A percentile compares a stretch with the other conserved stretches of the same genome.
Evolutionary conservation across 2,113 vertebrate species (phyloP).

Genomic region (Atrichornis clamosus): DNA sequence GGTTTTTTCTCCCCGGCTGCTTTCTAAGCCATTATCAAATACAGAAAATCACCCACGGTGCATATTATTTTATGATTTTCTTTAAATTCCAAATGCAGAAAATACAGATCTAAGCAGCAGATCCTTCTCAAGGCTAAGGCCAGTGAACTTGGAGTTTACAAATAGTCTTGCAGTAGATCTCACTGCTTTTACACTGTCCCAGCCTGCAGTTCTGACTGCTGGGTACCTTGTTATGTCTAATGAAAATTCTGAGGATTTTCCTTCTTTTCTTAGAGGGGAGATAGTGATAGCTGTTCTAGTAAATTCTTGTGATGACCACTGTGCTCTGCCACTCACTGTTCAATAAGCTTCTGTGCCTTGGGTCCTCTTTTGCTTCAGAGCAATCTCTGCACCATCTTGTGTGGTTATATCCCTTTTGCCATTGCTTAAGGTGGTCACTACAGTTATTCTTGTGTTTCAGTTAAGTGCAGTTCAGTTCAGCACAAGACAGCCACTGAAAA

Average conservation of each 20-base stretch:
- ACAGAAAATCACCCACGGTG: neutral
- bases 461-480: no score
- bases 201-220: neutral
- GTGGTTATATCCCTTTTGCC: neutral
- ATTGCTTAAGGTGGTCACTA: neutral
- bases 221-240: neutral
- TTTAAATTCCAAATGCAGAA: neutral
- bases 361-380: neutral
- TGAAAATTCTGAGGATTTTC: neutral
- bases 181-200: neutral
- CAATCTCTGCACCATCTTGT: neutral
- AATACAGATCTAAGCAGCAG: neutral
- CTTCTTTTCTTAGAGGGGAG: neutral
- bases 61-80: neutral
- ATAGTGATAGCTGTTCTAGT: neutral
- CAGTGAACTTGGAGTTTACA: neutral
- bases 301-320: neutral
- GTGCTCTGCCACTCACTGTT: neutral
- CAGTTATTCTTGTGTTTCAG: neutral
- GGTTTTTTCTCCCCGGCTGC: neutral
- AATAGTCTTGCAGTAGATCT: neutral
- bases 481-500: neutral
- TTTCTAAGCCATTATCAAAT: neutral
- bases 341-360: neutral
- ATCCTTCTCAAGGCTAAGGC: neutral